Percentiles rank a stretch among this genome's conserved stretches.
Evolutionary conservation across 1,140 invertebrate species (phyloP).

Genomic region (Drosophila sechellia): DNA sequence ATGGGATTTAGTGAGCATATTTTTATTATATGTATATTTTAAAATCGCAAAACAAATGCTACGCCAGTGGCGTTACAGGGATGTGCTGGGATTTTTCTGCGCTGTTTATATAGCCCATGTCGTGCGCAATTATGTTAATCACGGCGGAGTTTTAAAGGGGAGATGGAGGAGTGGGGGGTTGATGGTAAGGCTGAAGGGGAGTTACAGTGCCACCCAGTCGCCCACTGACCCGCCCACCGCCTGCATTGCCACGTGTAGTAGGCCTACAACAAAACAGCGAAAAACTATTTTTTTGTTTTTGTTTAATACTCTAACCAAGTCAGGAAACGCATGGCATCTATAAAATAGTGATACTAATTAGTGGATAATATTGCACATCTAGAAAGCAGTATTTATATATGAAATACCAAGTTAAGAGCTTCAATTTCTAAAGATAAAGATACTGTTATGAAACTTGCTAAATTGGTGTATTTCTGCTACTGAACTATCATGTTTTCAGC

Average conservation of each 20-base stretch:
- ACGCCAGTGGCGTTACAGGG: background rate
- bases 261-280: conserved; percentile 60
- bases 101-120: conserved; percentile 53
- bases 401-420: too few species aligned
- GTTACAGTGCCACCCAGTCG: background rate
- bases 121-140: conserved; percentile 74
- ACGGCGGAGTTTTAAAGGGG: conserved; percentile 36
- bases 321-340: background rate
- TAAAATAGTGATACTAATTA: background rate
- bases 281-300: conserved; percentile 36
- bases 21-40: conserved; percentile 43
- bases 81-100: conserved; percentile 23
- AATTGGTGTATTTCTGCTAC: background rate
- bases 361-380: too few species aligned
- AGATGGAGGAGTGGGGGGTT: background rate
- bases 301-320: conserved; percentile 3
- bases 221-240: background rate
- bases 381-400: too few species aligned
- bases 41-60: conserved; percentile 44
- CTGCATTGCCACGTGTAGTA: conserved; percentile 48
- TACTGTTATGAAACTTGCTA: background rate
- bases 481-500: background rate
- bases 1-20: conserved; percentile 38
- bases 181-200: conserved; percentile 1
- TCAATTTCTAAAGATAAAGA: too few species aligned